Conservation (phyloP, 2,113 vertebrate species). For the Hippocampus mohnikei region DNA sequence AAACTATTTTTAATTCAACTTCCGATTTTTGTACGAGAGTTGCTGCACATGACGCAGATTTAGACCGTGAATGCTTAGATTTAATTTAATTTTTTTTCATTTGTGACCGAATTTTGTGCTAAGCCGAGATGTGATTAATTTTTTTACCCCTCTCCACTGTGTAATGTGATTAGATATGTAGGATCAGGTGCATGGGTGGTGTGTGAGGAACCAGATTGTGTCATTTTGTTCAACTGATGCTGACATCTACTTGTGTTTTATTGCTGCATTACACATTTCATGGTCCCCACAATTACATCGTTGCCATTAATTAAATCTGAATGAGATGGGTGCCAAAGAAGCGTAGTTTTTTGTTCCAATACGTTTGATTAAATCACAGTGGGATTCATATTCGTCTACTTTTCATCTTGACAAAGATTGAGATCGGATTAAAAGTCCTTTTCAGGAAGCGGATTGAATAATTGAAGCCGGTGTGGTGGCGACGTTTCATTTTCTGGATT, state of each 20-base stretch:
- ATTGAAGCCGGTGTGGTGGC: conserved; percentile 36
- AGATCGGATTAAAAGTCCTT: conserved; percentile 34
- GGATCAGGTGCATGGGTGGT: background rate
- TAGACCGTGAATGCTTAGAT: too few species aligned
- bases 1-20: too few species aligned
- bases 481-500: conserved; percentile 38
- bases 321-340: background rate
- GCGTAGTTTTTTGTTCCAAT: background rate
- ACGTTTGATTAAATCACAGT: conserved; percentile 21
- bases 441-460: conserved; percentile 52
- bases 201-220: background rate
- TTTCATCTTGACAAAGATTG: conserved; percentile 38
- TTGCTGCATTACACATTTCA: background rate
- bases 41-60: too few species aligned
- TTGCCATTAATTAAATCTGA: background rate
- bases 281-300: background rate
- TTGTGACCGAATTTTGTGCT: too few species aligned
- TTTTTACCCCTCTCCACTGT: too few species aligned
- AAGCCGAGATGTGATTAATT: too few species aligned
- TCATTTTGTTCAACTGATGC: background rate
- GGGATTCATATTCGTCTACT: conserved; percentile 36
- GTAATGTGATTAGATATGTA: conserved; percentile 20
- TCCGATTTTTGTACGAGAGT: too few species aligned
- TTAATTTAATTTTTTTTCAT: too few species aligned
- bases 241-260: conserved; percentile 3